Evolutionary conservation across 1,140 invertebrate species (phyloP).

Genomic region (Penaeus japonicus): DNA sequence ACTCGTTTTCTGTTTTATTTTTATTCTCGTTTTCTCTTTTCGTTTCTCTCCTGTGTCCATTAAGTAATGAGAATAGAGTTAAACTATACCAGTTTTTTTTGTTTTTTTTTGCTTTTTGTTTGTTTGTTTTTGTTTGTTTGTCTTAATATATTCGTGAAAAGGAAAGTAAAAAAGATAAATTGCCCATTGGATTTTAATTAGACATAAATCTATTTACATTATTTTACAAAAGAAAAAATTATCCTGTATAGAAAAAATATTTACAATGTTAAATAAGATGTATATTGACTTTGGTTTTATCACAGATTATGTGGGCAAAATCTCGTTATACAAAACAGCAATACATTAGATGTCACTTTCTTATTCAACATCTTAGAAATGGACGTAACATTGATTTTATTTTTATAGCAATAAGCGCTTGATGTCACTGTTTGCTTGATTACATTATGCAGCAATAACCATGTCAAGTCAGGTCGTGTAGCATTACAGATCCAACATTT

Average conservation of each 20-base stretch:
- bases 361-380: slow-evolving; percentile 15
- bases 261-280: slow-evolving; percentile 51
- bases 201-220: slow-evolving; percentile 45
- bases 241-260: slow-evolving; percentile 51
- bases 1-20: too few relatives aligned
- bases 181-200: slow-evolving; percentile 51
- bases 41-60: too few relatives aligned
- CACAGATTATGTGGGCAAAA: slow-evolving; percentile 50
- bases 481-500: neutral
- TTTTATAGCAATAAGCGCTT: slow-evolving; percentile 19
- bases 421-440: slow-evolving; percentile 11
- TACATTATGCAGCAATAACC: neutral
- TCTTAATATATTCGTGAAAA: neutral
- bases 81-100: too few relatives aligned
- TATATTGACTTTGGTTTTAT: slow-evolving; percentile 54
- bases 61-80: too few relatives aligned
- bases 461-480: neutral
- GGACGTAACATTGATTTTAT: slow-evolving; percentile 17
- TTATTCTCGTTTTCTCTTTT: too few relatives aligned
- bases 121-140: too few relatives aligned
- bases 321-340: neutral
- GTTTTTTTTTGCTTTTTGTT: too few relatives aligned
- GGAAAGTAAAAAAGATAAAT: neutral
- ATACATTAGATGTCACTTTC: slow-evolving; percentile 13
- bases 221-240: slow-evolving; percentile 44